Conservation (phyloP, 2,113 vertebrate species). For the Danio rerio region GRCz12tu NC_133190.1:41625501-41626000, state of each 20-base stretch:
- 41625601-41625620: conserved; percentile 23
- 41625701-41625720: conserved; percentile 57
- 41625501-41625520: conserved; percentile 64
- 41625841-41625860: background rate
- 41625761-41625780: conserved; percentile 34
- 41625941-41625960: too few relatives aligned
- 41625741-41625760: background rate
- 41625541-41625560: conserved; percentile 55
- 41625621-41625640: conserved; percentile 38
- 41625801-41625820: conserved; percentile 59
- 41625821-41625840: conserved; percentile 44
- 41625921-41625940: too few relatives aligned
- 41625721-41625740: conserved; percentile 64
- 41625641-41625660: conserved; percentile 68
- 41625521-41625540: conserved; percentile 65
- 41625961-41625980: too few relatives aligned
- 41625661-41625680: conserved; percentile 65
- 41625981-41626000: too few relatives aligned
- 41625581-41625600: background rate
- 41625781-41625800: conserved; percentile 50
- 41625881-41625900: too few relatives aligned
- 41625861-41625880: too few relatives aligned
- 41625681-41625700: conserved; percentile 64
- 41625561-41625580: conserved; percentile 42
- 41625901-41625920: too few relatives aligned